phyloP scores from a whole-genome alignment of 2,888 invertebrate species.

The Neoascia interrupta region DNA sequence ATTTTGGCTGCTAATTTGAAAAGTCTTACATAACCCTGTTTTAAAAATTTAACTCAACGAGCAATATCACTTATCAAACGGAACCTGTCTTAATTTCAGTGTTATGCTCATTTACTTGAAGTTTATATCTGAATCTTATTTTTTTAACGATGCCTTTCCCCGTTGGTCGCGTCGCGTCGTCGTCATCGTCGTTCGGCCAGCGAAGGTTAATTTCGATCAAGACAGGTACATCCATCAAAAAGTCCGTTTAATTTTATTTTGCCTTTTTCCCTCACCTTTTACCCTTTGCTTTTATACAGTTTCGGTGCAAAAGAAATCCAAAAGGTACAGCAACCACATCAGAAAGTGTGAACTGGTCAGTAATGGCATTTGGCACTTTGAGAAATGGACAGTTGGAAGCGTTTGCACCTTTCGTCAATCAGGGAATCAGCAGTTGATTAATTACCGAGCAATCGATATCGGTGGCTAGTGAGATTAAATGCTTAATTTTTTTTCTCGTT shows the following conservation, averaged over 20 bases:
- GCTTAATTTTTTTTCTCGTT: constrained; percentile 23
- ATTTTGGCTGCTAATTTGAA: too few relatives aligned
- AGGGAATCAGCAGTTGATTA: constrained; percentile 55
- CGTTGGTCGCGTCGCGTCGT: too few relatives aligned
- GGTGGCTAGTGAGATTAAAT: constrained; percentile 59
- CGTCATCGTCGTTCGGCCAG: too few relatives aligned
- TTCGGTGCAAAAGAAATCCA: constrained; percentile 14
- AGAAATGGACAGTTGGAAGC: constrained; percentile 67
- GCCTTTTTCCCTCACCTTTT: constrained; percentile 4
- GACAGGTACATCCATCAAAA: constrained; percentile 61
- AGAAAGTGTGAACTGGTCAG: constrained; percentile 61
- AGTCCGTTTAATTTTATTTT: neutral
- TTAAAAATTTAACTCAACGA: too few relatives aligned
- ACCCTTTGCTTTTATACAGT: constrained; percentile 15
- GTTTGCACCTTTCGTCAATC: constrained; percentile 68
- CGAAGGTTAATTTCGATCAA: constrained; percentile 63
- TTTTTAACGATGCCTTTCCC: too few relatives aligned
- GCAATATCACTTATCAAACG: too few relatives aligned
- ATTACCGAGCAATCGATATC: constrained; percentile 64
- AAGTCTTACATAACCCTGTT: too few relatives aligned
- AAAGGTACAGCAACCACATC: constrained; percentile 18
- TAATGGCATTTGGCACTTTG: constrained; percentile 68
- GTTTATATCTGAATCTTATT: too few relatives aligned
- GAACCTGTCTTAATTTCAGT: too few relatives aligned
- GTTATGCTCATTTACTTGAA: too few relatives aligned